Evolutionary conservation across 2,888 invertebrate genomes (phyloP).

Genomic region (Lepidochitona cinerea): DNA sequence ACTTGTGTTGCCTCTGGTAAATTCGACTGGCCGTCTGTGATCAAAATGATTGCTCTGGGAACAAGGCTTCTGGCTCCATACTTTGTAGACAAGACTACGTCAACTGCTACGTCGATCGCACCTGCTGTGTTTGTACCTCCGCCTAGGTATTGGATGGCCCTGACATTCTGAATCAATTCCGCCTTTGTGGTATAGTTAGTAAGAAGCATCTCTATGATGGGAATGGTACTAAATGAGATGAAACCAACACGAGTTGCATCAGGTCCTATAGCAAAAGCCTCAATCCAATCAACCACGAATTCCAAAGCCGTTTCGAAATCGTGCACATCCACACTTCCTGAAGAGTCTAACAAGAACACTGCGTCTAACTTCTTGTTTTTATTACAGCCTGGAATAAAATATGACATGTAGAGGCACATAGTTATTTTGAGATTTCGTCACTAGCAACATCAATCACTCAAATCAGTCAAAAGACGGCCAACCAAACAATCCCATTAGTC

Average conservation of each 20-base stretch:
- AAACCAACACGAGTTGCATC: conserved; percentile 64
- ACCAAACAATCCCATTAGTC: no score
- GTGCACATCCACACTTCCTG: conserved; percentile 63
- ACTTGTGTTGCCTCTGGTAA: background rate
- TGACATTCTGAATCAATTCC: conserved; percentile 17
- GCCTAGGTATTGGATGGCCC: background rate
- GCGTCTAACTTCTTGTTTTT: conserved; percentile 60
- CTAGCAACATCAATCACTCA: background rate
- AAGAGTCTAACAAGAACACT: conserved; percentile 69
- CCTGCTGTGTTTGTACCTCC: conserved; percentile 36
- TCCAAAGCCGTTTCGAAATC: conserved; percentile 58
- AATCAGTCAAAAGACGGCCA: background rate
- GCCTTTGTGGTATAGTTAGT: conserved; percentile 29
- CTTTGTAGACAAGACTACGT: background rate
- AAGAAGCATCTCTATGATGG: conserved; percentile 60
- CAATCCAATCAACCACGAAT: conserved; percentile 64
- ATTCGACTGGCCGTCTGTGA: conserved; percentile 2
- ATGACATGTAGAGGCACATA: no score
- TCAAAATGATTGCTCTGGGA: background rate
- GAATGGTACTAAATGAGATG: conserved; percentile 66
- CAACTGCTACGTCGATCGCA: background rate
- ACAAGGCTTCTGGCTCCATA: background rate
- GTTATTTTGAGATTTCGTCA: no score
- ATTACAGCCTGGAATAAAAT: conserved; percentile 20
- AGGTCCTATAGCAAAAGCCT: conserved; percentile 62